A percentile compares a stretch with the other conserved stretches of the same genome.
Conservation (phyloP, 2,888 invertebrate species). For the Eucera pruinosa region DNA sequence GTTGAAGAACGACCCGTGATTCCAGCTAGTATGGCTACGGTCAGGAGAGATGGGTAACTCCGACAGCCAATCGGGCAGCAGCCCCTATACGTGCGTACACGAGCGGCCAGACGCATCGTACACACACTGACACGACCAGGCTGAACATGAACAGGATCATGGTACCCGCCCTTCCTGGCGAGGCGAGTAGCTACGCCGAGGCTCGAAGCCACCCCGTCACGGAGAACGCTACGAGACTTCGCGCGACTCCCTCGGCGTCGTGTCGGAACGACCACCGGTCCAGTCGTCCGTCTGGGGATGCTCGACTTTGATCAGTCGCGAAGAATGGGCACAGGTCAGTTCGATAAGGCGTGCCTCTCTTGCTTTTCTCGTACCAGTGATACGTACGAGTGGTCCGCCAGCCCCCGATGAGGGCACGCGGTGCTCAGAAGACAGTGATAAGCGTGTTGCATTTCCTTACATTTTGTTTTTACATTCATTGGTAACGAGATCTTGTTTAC, state of each 20-base stretch:
- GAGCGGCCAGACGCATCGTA: slow-evolving; percentile 36
- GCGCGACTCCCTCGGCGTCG: slow-evolving; percentile 71
- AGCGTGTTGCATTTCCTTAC: neutral
- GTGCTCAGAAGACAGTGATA: slow-evolving; percentile 33
- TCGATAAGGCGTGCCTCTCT: slow-evolving; percentile 55
- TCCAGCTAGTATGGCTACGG: slow-evolving; percentile 66
- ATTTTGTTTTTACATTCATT: neutral
- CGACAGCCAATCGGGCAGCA: slow-evolving; percentile 68
- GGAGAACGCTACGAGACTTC: slow-evolving; percentile 76
- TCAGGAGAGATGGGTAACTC: slow-evolving; percentile 66
- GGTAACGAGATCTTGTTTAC: neutral
- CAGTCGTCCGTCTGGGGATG: slow-evolving; percentile 75
- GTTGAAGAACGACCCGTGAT: slow-evolving; percentile 70
- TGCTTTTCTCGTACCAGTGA: slow-evolving; percentile 32
- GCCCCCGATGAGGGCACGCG: slow-evolving; percentile 14
- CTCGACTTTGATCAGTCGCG: slow-evolving; percentile 83
- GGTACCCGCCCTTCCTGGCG: slow-evolving; percentile 66
- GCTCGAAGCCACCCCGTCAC: slow-evolving; percentile 74
- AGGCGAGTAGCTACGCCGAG: slow-evolving; percentile 71
- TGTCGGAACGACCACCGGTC: slow-evolving; percentile 64
- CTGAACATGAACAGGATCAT: slow-evolving; percentile 42
- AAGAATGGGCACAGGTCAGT: slow-evolving; percentile 91
- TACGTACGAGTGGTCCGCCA: slow-evolving; percentile 35
- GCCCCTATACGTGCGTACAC: slow-evolving; percentile 58
- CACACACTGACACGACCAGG: slow-evolving; percentile 23